These are phyloP conservation scores for Habroteleia sp. DNA, from an alignment of 2,888 invertebrate species.

Conservation along the genomic window DNA sequence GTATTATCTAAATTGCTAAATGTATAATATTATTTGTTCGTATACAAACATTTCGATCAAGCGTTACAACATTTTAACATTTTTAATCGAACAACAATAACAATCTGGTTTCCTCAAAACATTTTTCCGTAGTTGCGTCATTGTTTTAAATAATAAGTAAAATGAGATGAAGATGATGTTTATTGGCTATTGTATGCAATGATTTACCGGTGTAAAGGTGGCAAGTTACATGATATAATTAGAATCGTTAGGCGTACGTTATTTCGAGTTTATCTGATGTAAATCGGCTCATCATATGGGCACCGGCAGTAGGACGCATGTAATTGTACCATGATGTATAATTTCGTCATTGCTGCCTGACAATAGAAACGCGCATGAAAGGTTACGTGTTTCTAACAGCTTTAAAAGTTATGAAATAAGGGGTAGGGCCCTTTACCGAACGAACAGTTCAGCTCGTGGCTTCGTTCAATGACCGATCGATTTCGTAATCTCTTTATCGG, in stretches of 20 bases:
- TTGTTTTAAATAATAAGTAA: conserved; percentile 5
- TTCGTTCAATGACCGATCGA: conserved; percentile 64
- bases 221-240: conserved; percentile 40
- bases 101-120: background rate
- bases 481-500: conserved; percentile 65
- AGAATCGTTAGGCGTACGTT: conserved; percentile 27
- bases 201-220: conserved; percentile 27
- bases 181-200: conserved; percentile 23
- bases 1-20: background rate
- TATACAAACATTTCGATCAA: background rate
- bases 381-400: conserved; percentile 74
- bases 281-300: conserved; percentile 56
- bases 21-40: background rate
- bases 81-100: background rate
- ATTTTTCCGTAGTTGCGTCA: background rate
- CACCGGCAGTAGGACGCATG: conserved; percentile 67
- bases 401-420: conserved; percentile 75
- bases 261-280: conserved; percentile 31
- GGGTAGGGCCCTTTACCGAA: conserved; percentile 68
- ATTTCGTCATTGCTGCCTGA: conserved; percentile 68
- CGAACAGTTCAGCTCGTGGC: conserved; percentile 53
- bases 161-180: conserved; percentile 11
- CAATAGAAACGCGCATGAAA: conserved; percentile 79
- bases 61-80: too few species aligned
- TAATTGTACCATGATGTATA: conserved; percentile 57